Conservation (phyloP, 2,113 vertebrate genomes). For the Oostethus manadensis region DNA sequence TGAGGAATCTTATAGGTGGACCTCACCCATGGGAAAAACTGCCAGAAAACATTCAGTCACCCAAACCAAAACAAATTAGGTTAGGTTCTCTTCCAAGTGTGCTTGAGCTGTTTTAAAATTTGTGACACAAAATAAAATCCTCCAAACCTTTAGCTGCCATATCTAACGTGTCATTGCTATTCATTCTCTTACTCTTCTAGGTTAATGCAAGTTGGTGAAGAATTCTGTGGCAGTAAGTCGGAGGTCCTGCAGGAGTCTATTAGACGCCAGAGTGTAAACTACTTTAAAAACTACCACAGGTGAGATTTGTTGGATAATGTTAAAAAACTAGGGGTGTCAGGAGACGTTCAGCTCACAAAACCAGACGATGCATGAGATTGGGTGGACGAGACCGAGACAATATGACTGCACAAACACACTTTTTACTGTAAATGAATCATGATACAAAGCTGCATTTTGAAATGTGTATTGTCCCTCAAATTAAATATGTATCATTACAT, state of each 20-base stretch:
- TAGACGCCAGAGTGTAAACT: slow-evolving; percentile 94
- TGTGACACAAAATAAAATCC: neutral
- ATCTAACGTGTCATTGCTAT: neutral
- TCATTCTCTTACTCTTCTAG: slow-evolving; percentile 51
- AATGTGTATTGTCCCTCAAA: too few species aligned
- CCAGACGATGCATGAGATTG: too few species aligned
- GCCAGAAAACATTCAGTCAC: slow-evolving; percentile 8
- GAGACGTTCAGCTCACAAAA: too few species aligned
- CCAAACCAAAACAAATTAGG: neutral
- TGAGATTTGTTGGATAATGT: slow-evolving; percentile 48
- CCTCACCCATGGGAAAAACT: too few species aligned
- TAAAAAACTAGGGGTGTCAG: too few species aligned
- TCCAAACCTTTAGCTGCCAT: neutral
- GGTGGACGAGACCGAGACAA: too few species aligned
- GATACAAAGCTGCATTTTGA: too few species aligned
- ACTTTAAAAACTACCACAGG: slow-evolving; percentile 99
- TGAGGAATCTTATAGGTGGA: too few species aligned
- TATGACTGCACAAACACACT: too few species aligned
- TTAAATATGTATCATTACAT: too few species aligned
- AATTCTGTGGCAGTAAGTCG: slow-evolving; percentile 96
- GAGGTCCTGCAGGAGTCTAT: slow-evolving; percentile 98
- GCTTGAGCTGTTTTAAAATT: neutral
- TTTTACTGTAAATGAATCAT: too few species aligned
- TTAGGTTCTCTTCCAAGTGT: too few species aligned
- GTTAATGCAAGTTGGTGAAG: slow-evolving; percentile 95